These are phyloP conservation scores for Notechis scutatus DNA, from an alignment of 2,113 vertebrate genomes.

Conservation along the genomic window DNA sequence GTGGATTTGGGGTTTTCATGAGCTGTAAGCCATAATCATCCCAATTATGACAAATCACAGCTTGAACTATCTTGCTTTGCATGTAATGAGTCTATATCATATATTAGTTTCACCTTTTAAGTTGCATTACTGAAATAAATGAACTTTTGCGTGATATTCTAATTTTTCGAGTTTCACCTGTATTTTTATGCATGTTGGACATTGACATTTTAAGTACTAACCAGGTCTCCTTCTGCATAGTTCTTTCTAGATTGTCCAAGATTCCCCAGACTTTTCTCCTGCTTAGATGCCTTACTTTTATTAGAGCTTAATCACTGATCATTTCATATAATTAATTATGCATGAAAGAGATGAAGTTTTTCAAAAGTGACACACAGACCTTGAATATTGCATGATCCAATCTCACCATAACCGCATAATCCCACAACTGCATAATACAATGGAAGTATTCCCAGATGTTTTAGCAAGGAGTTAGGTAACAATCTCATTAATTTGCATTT, in stretches of 20 bases:
- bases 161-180: no score
- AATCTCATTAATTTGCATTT: not conserved
- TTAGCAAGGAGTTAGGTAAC: not conserved
- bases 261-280: not conserved
- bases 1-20: no score
- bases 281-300: not conserved
- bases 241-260: not conserved
- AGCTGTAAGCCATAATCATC: no score
- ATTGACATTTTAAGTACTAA: not conserved
- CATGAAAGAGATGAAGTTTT: not conserved
- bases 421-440: not conserved
- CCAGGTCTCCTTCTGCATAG: not conserved
- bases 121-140: no score
- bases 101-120: no score
- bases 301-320: not conserved
- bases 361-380: not conserved
- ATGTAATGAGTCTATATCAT: no score
- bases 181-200: not conserved
- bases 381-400: not conserved
- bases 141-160: no score
- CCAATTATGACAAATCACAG: no score
- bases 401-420: not conserved
- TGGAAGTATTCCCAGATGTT: not conserved
- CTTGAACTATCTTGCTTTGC: no score
- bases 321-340: not conserved